These are phyloP conservation scores for Uromys caudimaculatus DNA, from an alignment of 2,797 vertebrate species.

Conservation along the genomic window DNA sequence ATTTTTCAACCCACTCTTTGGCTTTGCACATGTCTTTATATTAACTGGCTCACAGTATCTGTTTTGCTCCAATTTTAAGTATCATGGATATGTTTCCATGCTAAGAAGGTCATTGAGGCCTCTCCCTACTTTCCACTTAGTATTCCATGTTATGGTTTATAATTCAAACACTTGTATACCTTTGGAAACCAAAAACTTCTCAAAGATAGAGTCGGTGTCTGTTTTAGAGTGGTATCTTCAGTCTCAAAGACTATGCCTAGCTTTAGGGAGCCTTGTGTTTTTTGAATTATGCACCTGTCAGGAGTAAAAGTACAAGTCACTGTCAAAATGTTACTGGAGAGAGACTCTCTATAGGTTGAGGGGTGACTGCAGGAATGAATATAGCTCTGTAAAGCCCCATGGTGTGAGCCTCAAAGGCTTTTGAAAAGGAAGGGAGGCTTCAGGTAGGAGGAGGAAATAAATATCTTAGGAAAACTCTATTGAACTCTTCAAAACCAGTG, in stretches of 20 bases:
- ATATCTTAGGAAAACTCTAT: not conserved
- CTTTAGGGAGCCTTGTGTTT: not conserved
- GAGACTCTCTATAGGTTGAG: not conserved
- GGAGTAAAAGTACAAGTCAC: not conserved
- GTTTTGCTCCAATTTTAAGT: conserved; percentile 54
- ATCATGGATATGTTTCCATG: conserved; percentile 21
- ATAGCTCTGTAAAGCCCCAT: not conserved
- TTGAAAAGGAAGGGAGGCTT: not conserved
- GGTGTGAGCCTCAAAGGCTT: not conserved
- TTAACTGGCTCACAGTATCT: conserved; percentile 20
- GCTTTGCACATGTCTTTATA: not conserved
- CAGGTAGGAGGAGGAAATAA: not conserved
- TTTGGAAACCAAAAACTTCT: conserved; percentile 14
- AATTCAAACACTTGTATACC: not conserved
- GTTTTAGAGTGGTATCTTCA: not conserved
- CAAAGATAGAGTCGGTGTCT: not conserved
- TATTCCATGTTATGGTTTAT: not conserved
- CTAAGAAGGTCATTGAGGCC: not conserved
- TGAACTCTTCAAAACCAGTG: not conserved
- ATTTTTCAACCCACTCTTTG: conserved; percentile 18
- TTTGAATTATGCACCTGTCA: not conserved
- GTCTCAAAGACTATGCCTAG: not conserved
- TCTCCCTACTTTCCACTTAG: not conserved
- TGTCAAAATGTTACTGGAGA: not conserved
- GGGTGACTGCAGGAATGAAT: not conserved